Percentiles rank a stretch among this genome's conserved stretches.
phyloP scores from a whole-genome alignment of 2,888 invertebrate species.

The Pheosia gnoma region DNA sequence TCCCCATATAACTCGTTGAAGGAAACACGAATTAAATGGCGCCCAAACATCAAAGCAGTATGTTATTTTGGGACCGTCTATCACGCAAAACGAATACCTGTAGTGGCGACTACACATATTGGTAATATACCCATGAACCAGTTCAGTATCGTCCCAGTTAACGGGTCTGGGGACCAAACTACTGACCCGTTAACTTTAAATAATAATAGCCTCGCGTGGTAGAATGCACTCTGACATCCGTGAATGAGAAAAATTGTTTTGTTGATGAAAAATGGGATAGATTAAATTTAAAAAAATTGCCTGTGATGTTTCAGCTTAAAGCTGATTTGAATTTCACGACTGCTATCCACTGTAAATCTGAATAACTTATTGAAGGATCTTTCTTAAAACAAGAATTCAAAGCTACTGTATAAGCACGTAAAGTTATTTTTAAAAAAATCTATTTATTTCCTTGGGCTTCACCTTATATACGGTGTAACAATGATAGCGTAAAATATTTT shows the following conservation, averaged over 20 bases:
- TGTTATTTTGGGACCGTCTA: conserved; percentile 4
- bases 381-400: no score
- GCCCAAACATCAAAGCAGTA: conserved; percentile 4
- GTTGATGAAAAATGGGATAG: neutral
- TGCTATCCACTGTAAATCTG: no score
- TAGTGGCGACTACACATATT: neutral
- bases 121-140: neutral
- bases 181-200: conserved; percentile 42
- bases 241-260: neutral
- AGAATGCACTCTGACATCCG: conserved; percentile 3
- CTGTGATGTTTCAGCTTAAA: no score
- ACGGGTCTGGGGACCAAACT: conserved; percentile 26
- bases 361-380: no score
- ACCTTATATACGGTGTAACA: no score
- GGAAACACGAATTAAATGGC: neutral
- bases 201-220: conserved; percentile 35
- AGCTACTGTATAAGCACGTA: no score
- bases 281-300: neutral
- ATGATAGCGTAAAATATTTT: no score
- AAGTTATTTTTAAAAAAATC: no score
- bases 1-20: neutral
- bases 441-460: no score
- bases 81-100: no score
- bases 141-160: conserved; percentile 22
- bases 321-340: no score